These are phyloP conservation scores for Cebidichthys violaceus DNA, from an alignment of 2,113 vertebrate species.

Conservation along the genomic window DNA sequence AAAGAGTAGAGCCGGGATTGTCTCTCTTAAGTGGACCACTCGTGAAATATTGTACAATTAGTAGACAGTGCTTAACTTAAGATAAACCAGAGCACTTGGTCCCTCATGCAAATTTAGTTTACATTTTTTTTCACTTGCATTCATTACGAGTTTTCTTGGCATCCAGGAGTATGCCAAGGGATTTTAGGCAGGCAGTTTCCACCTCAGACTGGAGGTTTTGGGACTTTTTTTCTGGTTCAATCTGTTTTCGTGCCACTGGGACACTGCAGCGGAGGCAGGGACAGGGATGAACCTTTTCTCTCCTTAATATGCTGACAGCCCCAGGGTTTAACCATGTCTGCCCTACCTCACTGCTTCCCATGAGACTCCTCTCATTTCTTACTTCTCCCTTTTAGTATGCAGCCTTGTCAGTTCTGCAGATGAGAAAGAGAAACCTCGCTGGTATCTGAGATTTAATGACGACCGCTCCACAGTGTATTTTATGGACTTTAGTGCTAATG, in stretches of 20 bases:
- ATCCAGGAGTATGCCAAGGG: background rate
- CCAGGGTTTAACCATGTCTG: conserved; percentile 11
- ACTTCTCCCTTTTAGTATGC: background rate
- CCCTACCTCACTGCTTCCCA: conserved; percentile 39
- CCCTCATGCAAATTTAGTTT: background rate
- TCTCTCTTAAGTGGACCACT: conserved; percentile 15
- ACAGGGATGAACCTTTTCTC: conserved; percentile 10
- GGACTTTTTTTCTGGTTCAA: conserved; percentile 14
- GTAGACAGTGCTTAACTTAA: background rate
- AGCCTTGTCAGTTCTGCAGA: conserved; percentile 19
- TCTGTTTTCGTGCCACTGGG: conserved; percentile 14
- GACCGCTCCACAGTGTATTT: background rate
- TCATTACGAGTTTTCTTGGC: background rate
- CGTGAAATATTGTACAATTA: conserved; percentile 5
- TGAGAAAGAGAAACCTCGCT: background rate
- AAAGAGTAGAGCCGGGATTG: background rate
- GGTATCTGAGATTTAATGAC: conserved; percentile 21
- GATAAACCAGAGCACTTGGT: conserved; percentile 9
- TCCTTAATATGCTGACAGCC: conserved; percentile 31
- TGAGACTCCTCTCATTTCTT: conserved; percentile 12
- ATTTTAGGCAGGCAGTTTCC: background rate
- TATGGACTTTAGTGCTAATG: background rate
- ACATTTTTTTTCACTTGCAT: background rate
- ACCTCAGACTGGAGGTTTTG: background rate
- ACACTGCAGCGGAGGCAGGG: background rate